A percentile compares a stretch with the other conserved stretches of the same genome.
phyloP scores from a whole-genome alignment of 2,797 vertebrate species.

The Cirrhinus molitorella region DNA sequence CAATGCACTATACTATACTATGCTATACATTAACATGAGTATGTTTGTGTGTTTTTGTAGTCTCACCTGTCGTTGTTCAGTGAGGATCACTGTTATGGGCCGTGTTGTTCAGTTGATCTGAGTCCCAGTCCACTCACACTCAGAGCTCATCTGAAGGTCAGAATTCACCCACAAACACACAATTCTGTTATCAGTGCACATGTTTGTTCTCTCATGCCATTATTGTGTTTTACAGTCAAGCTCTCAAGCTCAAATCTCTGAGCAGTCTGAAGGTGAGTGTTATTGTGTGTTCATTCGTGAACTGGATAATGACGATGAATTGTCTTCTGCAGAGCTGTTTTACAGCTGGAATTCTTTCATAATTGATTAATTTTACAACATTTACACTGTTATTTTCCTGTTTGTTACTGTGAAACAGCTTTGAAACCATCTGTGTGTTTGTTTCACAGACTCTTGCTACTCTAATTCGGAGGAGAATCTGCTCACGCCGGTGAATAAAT shows the following conservation, averaged over 20 bases:
- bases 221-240: constrained; percentile 65
- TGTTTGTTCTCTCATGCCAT: background rate
- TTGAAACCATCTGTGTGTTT: background rate
- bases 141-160: constrained; percentile 70
- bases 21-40: constrained; percentile 1
- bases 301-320: background rate
- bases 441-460: constrained; percentile 69
- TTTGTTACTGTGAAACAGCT: background rate
- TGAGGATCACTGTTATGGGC: constrained; percentile 81
- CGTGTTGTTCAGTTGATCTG: constrained; percentile 77
- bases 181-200: background rate
- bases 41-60: constrained; percentile 62
- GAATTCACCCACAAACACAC: constrained; percentile 28
- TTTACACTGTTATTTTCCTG: background rate
- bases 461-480: constrained; percentile 81
- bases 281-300: background rate
- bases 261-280: constrained; percentile 71
- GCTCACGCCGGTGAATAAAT: constrained; percentile 69
- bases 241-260: constrained; percentile 68
- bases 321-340: background rate
- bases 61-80: constrained; percentile 80
- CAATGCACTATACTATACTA: no score
- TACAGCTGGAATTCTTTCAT: background rate
- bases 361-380: background rate
- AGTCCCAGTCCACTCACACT: constrained; percentile 63